These are phyloP conservation scores for Trachelus tabidus DNA, from an alignment of 2,888 invertebrate species.

Conservation along the genomic window DNA sequence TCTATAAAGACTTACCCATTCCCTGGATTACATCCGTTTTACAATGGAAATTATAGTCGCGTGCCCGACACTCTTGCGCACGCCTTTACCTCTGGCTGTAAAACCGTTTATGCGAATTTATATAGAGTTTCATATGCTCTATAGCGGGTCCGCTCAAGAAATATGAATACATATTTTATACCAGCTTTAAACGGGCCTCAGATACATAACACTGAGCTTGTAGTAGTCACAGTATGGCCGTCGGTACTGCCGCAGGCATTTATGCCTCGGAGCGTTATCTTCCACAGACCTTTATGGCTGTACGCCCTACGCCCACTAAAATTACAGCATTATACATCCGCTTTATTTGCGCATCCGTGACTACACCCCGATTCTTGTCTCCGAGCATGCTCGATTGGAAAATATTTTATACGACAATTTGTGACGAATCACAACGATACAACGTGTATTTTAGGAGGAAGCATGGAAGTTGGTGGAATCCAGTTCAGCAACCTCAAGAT, in stretches of 20 bases:
- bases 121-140: conserved; percentile 42
- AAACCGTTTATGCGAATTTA: conserved; percentile 54
- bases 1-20: not conserved
- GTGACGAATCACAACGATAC: not conserved
- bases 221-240: conserved; percentile 10
- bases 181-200: conserved; percentile 38
- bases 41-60: conserved; percentile 39
- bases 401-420: not conserved
- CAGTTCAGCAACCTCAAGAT: not conserved
- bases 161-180: conserved; percentile 51
- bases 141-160: conserved; percentile 34
- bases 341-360: not conserved
- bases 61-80: conserved; percentile 25
- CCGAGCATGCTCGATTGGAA: not conserved
- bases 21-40: conserved; percentile 25
- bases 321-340: not conserved
- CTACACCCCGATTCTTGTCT: not conserved
- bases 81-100: conserved; percentile 42
- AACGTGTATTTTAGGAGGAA: not conserved
- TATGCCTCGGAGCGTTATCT: conserved; percentile 20
- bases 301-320: not conserved
- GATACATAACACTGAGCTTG: conserved; percentile 23
- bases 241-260: conserved; percentile 21
- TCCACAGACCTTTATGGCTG: conserved; percentile 7
- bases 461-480: not conserved